Evolutionary conservation across 2,113 vertebrate genomes (phyloP).

Genomic region (Cichladusa arquata): DNA sequence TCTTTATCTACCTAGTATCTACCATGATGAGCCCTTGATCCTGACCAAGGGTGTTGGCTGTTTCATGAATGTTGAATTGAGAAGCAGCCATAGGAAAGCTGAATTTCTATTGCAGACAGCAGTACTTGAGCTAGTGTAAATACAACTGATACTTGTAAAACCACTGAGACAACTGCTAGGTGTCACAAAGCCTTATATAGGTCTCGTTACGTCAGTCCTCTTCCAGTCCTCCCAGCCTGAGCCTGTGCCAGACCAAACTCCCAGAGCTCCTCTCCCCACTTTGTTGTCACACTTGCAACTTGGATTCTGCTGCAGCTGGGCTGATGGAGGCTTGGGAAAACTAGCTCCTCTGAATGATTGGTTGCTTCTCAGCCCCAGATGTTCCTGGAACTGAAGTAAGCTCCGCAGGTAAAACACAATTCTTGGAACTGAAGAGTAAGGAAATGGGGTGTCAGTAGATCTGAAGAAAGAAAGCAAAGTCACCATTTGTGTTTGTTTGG

Average conservation of each 20-base stretch:
- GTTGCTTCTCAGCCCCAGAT: not conserved
- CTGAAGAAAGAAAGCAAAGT: not conserved
- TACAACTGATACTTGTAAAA: conserved; percentile 34
- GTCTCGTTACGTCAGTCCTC: not conserved
- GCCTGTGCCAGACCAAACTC: not conserved
- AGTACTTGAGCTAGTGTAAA: conserved; percentile 20
- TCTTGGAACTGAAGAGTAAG: not conserved
- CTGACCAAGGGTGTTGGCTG: conserved; percentile 28
- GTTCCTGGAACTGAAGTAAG: not conserved
- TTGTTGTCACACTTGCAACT: not conserved
- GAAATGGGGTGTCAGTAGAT: not conserved
- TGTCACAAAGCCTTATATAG: conserved; percentile 15
- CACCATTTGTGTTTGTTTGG: not conserved
- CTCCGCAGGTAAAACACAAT: not conserved
- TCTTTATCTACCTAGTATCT: conserved; percentile 36
- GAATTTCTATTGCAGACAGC: not conserved
- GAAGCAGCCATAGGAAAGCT: conserved; percentile 4
- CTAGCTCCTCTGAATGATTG: fast-evolving
- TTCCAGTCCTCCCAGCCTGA: not conserved
- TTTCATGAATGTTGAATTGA: not conserved
- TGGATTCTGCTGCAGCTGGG: not conserved
- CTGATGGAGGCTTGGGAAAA: not conserved
- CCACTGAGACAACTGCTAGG: not conserved
- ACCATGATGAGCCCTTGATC: conserved; percentile 16
- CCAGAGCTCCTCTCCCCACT: not conserved